phyloP scores from a whole-genome alignment of 2,888 invertebrate genomes.

The Carpatolechia fugitivella region DNA sequence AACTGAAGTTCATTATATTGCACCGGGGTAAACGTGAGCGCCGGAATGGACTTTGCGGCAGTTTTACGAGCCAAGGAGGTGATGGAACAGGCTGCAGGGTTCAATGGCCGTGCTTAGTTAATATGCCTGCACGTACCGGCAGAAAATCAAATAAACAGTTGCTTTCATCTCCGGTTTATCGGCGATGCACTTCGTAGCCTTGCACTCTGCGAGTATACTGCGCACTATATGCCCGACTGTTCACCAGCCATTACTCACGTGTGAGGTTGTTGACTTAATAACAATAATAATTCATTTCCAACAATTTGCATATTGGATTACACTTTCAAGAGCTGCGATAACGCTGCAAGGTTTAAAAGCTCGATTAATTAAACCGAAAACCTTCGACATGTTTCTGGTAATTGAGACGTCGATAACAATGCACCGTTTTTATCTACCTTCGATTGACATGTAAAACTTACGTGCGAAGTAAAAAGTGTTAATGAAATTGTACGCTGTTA shows the following conservation, averaged over 20 bases:
- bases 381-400: slow-evolving; percentile 5
- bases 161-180: slow-evolving; percentile 73
- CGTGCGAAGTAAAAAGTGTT: background rate
- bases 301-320: slow-evolving; percentile 40
- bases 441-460: background rate
- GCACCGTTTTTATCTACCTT: slow-evolving; percentile 2
- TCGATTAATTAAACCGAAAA: slow-evolving; percentile 8
- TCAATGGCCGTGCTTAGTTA: slow-evolving; percentile 59
- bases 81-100: slow-evolving; percentile 38
- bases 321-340: slow-evolving; percentile 7
- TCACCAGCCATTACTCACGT: slow-evolving; percentile 53
- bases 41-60: slow-evolving; percentile 31
- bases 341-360: slow-evolving; percentile 13
- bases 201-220: slow-evolving; percentile 57
- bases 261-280: slow-evolving; percentile 53
- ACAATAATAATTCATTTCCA: slow-evolving; percentile 45
- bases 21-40: slow-evolving; percentile 20
- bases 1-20: slow-evolving; percentile 6
- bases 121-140: slow-evolving; percentile 55
- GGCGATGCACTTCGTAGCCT: slow-evolving; percentile 69
- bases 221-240: slow-evolving; percentile 40
- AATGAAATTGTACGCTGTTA: background rate
- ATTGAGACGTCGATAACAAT: slow-evolving; percentile 10
- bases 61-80: slow-evolving; percentile 45
- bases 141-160: slow-evolving; percentile 74